phyloP scores from a whole-genome alignment of 2,888 invertebrate genomes.

The Drosophila kambysellisi region DNA sequence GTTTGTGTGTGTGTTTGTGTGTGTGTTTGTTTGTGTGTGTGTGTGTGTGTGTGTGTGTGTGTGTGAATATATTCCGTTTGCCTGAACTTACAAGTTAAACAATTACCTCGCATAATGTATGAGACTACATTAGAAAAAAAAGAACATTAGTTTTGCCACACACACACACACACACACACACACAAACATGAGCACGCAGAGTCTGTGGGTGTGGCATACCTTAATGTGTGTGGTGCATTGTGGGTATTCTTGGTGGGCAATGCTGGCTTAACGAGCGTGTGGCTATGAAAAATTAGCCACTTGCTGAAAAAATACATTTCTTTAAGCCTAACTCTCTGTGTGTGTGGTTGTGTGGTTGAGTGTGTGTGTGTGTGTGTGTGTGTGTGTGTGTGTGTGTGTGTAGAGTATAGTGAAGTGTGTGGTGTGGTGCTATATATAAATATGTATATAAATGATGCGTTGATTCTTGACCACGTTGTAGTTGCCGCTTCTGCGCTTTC shows the following conservation, averaged over 20 bases:
- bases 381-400: conserved; percentile 4
- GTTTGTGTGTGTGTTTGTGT: conserved; percentile 13
- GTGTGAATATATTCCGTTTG: conserved; percentile 14
- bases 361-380: conserved; percentile 16
- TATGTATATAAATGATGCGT: conserved; percentile 50
- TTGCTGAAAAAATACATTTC: conserved; percentile 69
- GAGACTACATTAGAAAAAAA: conserved; percentile 67
- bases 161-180: conserved; percentile 14
- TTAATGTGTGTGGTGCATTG: conserved; percentile 26
- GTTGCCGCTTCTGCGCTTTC: conserved; percentile 27
- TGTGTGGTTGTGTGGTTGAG: neutral
- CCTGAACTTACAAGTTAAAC: conserved; percentile 66
- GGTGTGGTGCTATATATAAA: conserved; percentile 10
- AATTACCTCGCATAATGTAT: conserved; percentile 75
- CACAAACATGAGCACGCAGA: conserved; percentile 1
- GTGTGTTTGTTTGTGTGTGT: conserved; percentile 21
- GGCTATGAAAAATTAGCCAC: conserved; percentile 80
- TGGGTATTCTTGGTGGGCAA: conserved; percentile 39
- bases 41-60: conserved; percentile 20
- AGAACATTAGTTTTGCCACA: conserved; percentile 62
- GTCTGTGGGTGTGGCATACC: conserved; percentile 15
- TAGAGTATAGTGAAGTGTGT: conserved; percentile 1
- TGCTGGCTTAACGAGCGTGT: conserved; percentile 53
- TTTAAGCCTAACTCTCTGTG: conserved; percentile 52
- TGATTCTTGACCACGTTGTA: conserved; percentile 26